Evolutionary conservation across 2,797 vertebrate species (phyloP), one percentile per base, ranked within the genome.

Genomic region (Galago senegalensis): DNA sequence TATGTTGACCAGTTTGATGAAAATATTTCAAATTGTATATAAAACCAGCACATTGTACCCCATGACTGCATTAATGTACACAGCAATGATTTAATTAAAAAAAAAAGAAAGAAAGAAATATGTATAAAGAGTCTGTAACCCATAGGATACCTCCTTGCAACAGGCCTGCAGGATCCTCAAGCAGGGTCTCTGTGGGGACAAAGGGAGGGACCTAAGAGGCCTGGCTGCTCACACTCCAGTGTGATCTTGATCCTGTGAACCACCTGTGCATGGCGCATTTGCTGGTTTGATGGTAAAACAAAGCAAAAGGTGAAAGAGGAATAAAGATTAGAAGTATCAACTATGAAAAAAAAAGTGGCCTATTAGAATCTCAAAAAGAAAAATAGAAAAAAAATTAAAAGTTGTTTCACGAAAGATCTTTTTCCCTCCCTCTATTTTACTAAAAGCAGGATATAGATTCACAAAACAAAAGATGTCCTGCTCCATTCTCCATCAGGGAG

Each of bases 171-270:
- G 5, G 25, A 3, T 43, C 56, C 65, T 65, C 14, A 7, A 29
- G 49, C 31, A 49, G 7, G 7, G 31, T 67, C 40, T 90, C 72
- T 43, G 14, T 60, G 58, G 82, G 46, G 21, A 80, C 20, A 14
- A 25, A 82, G n/a, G n/a, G 7, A 89, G 21, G 31, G 4, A 34
- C 7, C 0, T 2, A 4, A 25, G 20, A n/a, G 77, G 4, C 18
- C 12, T 4, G 9, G 14, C 27, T 10, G 0, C 53, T 93, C 87
- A 40, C 40, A 29, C 5, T 8, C 25, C 6, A 1, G 0, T 3
- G 12, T 46, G 58, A 40, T 37, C 27, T 21, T 70, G 31, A 60
- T 10, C 29, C n/a, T 53, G 7, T 23, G 34, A 60, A 13, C 43
- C 11, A 46, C 5, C 27, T 46, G 60, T 49, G 21, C 40, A 16